phyloP scores from a whole-genome alignment of 1,140 invertebrate genomes.

The Spodoptera frugiperda region DNA sequence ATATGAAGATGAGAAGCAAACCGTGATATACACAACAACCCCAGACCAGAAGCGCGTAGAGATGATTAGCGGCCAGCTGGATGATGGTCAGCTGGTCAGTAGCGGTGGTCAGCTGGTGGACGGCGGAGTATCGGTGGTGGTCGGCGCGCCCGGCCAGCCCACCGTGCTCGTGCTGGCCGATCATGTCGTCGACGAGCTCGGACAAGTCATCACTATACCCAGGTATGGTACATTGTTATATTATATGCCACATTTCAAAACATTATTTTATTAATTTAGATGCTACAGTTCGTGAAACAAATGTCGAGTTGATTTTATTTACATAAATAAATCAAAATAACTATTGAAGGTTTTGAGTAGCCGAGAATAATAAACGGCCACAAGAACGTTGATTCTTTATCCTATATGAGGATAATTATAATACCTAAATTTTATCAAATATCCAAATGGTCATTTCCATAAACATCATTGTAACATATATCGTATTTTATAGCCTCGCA shows the following conservation, averaged over 20 bases:
- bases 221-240: conserved; percentile 67
- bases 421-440: conserved; percentile 30
- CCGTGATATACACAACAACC: conserved; percentile 92
- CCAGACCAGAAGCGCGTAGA: conserved; percentile 85
- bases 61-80: conserved; percentile 84
- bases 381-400: no score
- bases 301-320: no score
- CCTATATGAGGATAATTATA: no score
- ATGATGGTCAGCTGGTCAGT: conserved; percentile 77
- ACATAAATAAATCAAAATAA: no score
- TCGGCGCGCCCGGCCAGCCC: conserved; percentile 78
- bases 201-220: conserved; percentile 85
- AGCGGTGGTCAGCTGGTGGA: conserved; percentile 78
- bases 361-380: no score
- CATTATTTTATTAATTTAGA: background rate
- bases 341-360: no score
- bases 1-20: conserved; percentile 93
- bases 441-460: conserved; percentile 42
- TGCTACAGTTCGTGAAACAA: no score
- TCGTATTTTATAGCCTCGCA: conserved; percentile 60
- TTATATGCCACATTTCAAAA: background rate
- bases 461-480: conserved; percentile 43
- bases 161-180: conserved; percentile 84
- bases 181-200: conserved; percentile 80
- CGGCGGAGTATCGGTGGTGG: conserved; percentile 82